Base-by-base conservation (phyloP, 1,140 invertebrate species). In the Ptiloglossa arizonensis region DNA sequence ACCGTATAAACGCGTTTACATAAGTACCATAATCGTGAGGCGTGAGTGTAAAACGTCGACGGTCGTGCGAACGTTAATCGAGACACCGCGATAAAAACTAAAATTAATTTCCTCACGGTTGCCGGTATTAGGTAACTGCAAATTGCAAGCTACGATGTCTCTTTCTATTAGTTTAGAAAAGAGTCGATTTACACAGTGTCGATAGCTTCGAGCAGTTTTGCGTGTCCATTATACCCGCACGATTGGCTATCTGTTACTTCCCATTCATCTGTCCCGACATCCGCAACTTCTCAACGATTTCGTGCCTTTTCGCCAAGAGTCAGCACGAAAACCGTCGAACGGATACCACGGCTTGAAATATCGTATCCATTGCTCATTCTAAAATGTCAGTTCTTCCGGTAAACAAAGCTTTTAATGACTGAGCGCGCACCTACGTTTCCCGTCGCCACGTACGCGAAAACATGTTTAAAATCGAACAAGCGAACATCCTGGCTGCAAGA, bases 161-260 rank as follows among this genome's bases (percentile, higher is more conserved):
- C 46, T 48, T 19, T 19, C 54, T 13, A 41, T 41, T 41, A 9
- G 38, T 32, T 57, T 32, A 8, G 19, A 35, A n/a, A 19, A 35
- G 9, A 35, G 11, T 59, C 56, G 32, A 59, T 59, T 27, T n/a
- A 15, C 17, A 32, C 19, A 38, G n/a, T 32, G 69, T 52, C 80
- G 83, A 87, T 86, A 82, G 68, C 81, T 86, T 67, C 38, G 32
- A 64, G 60, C 76, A 88, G 84, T 80, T 87, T 87, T 82, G 79
- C 84, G 79, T 79, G 67, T 67, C 75, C 80, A 88, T 87, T 88
- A 87, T 86, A 81, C 62, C 73, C 84, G 67, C 82, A 86, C 84
- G 80, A 87, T 84, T 87, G 81, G 72, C 76, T 87, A 74, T 74
- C 69, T 59, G 78, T 86, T 86, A 82, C 79, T 81, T 83, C 62